Evolutionary conservation across 1,140 invertebrate genomes (phyloP).

Genomic region (Cotesia glomerata): DNA sequence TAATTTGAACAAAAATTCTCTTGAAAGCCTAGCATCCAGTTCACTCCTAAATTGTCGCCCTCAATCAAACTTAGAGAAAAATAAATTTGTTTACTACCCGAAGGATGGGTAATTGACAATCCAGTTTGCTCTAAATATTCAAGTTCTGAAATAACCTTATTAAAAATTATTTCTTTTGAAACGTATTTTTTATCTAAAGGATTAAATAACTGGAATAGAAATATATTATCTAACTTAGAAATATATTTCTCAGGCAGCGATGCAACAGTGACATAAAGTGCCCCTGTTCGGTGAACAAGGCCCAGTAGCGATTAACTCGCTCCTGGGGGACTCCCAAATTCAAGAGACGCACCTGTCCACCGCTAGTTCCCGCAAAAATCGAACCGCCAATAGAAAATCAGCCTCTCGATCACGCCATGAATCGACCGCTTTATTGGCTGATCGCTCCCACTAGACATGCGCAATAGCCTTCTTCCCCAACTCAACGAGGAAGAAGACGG

Average conservation of each 20-base stretch:
- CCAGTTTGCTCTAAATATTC: conserved; percentile 38
- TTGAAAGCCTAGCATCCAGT: conserved; percentile 8
- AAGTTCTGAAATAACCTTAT: conserved; percentile 42
- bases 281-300: too few species aligned
- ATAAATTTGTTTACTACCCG: background rate
- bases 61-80: background rate
- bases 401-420: too few species aligned
- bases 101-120: conserved; percentile 27
- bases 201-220: conserved; percentile 46
- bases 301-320: too few species aligned
- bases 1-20: background rate
- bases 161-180: conserved; percentile 40
- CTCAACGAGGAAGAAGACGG: too few species aligned
- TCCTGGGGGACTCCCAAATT: too few species aligned
- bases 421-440: too few species aligned
- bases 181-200: conserved; percentile 39
- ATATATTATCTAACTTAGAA: conserved; percentile 46
- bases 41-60: background rate
- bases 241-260: conserved; percentile 41
- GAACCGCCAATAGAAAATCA: too few species aligned
- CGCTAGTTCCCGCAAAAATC: too few species aligned
- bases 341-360: too few species aligned
- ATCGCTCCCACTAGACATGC: too few species aligned
- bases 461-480: too few species aligned
- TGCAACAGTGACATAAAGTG: conserved; percentile 42